Base-by-base conservation (phyloP, 2,888 invertebrate genomes). In the Melanotus villosus region DNA sequence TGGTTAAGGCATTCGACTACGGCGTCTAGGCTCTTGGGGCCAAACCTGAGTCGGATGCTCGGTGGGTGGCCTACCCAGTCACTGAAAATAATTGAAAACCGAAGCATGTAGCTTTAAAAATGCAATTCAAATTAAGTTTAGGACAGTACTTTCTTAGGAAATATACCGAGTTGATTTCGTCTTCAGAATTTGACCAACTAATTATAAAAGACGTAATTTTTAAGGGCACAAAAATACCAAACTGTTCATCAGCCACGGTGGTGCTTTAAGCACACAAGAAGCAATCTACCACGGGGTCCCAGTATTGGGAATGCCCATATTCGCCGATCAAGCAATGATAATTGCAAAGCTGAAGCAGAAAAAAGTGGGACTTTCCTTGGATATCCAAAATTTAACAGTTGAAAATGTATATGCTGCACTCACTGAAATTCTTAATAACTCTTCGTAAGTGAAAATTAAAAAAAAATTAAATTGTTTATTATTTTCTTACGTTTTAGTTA, bases 201-300 rank as follows among this genome's bases (percentile, higher is more conserved):
- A 26, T 26, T 26, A 26, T 26, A 7, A 26, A 3, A 26, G 7
- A 26, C 7, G 3, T 26, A 41, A 6, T 68, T 26, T 32, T 52
- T 1, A 38, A 77, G 77, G 69, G 10, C 77, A 78, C 68, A 72
- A 73, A 5, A 77, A 77, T 58, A 43, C 70, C 5, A 75, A 72
- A 65, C 36, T 77, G 7, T 77, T 77, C 50, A 74, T 77, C 14
- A 72, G 70, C 14, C 77, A 77, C 16, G 76, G 76, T 7, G 77
- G 76, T 1, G 74, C 73, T 34, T 41, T 76, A 32, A 76, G 76
- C 64, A 73, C 76, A 1, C 74, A 75, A 54, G 77, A 77, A 62
- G 72, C 76, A 4, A 68, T 73, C 14, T 76, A 72, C 19, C 74
- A 75, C 18, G 77, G 74, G 2, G 70, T 77, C 12, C 77, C 77